A percentile compares a stretch with the other conserved stretches of the same genome.
Conservation (phyloP, 2,888 invertebrate genomes). For the Danaus chrysippus region DNA sequence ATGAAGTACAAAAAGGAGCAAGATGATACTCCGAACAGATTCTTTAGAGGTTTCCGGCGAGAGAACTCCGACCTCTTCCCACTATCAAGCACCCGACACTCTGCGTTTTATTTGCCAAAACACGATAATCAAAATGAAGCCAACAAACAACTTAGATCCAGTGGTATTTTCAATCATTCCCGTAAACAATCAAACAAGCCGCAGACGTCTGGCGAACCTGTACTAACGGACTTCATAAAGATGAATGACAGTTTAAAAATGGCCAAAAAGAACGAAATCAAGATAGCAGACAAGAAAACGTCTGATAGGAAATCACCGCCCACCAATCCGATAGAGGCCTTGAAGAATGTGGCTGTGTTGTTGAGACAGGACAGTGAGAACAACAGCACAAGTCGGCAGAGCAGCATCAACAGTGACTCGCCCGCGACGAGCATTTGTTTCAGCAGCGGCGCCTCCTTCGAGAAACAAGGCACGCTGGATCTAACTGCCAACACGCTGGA, state of each 20-base stretch:
- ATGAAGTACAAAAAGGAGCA: slow-evolving; percentile 82
- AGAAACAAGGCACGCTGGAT: slow-evolving; percentile 62
- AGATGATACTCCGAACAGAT: slow-evolving; percentile 84
- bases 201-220: slow-evolving; percentile 80
- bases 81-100: slow-evolving; percentile 85
- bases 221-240: slow-evolving; percentile 84
- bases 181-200: slow-evolving; percentile 77
- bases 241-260: slow-evolving; percentile 75
- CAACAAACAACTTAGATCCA: slow-evolving; percentile 79
- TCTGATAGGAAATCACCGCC: slow-evolving; percentile 49
- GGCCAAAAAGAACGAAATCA: slow-evolving; percentile 62
- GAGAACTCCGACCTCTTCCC: slow-evolving; percentile 93
- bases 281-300: slow-evolving; percentile 53
- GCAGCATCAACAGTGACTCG: slow-evolving; percentile 67
- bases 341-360: slow-evolving; percentile 66
- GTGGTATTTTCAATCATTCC: slow-evolving; percentile 84
- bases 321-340: slow-evolving; percentile 66
- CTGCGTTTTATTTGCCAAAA: slow-evolving; percentile 82
- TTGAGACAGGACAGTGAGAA: slow-evolving; percentile 64
- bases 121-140: slow-evolving; percentile 70
- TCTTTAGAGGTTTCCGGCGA: slow-evolving; percentile 88
- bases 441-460: slow-evolving; percentile 55
- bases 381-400: slow-evolving; percentile 61
- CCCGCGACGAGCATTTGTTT: slow-evolving; percentile 67
- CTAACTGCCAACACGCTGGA: slow-evolving; percentile 60